A percentile compares a stretch with the other conserved stretches of the same genome.
Conservation (phyloP, 2,797 vertebrate genomes). For the Pteropus rufus region DNA sequence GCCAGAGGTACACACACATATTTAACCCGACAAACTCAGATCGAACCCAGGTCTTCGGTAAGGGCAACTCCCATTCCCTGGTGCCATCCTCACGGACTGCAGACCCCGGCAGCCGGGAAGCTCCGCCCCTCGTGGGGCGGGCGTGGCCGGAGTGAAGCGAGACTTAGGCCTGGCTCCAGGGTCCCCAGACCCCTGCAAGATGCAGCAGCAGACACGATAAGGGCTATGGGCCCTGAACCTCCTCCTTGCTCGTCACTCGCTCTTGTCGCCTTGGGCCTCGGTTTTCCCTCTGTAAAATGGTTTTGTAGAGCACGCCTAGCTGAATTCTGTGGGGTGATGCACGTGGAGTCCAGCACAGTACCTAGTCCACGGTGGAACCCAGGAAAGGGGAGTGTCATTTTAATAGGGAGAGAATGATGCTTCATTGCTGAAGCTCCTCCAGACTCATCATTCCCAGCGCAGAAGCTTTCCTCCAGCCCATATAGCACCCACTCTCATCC, state of each 20-base stretch:
- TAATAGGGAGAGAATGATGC: not conserved
- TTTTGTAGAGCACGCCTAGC: not conserved
- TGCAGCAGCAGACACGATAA: too few species aligned
- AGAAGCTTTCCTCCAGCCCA: not conserved
- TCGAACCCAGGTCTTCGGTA: not conserved
- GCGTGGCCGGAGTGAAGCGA: accelerated
- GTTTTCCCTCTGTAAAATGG: not conserved
- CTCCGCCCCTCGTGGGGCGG: not conserved
- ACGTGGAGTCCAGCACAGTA: not conserved
- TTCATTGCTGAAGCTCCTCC: not conserved
- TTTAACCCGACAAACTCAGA: not conserved
- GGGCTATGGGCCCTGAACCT: not conserved
- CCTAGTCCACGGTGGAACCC: not conserved
- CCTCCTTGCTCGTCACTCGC: not conserved
- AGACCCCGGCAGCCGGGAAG: accelerated
- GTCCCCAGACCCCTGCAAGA: not conserved
- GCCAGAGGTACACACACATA: not conserved
- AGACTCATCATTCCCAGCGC: not conserved
- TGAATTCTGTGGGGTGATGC: not conserved
- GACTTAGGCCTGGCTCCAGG: not conserved
- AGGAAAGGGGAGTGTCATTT: not conserved
- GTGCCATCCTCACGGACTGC: not conserved
- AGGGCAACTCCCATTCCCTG: not conserved
- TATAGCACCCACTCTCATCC: not conserved
- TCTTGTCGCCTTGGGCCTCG: not conserved